phyloP scores from a whole-genome alignment of 35 echinoderm and acorn worm species.

The Ophioderma brevispina region DNA sequence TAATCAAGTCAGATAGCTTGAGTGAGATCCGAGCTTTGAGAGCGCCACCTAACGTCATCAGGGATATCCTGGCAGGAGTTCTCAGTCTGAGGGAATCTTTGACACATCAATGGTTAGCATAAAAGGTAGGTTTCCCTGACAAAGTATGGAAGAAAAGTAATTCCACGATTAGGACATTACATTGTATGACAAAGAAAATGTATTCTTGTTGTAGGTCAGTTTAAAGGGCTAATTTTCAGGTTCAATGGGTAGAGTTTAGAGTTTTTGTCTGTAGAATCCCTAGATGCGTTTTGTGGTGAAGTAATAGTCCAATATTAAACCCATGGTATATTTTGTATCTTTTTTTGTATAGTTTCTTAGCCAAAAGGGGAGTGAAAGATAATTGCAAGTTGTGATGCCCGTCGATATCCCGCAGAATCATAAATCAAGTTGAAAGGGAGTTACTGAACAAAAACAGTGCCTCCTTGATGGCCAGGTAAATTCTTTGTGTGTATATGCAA shows the following conservation, averaged over 20 bases:
- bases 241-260: no score
- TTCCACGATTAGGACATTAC: no score
- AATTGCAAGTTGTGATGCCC: slow-evolving; percentile 84
- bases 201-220: no score
- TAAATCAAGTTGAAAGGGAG: slow-evolving; percentile 68
- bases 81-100: slow-evolving; percentile 95
- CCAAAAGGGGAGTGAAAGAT: slow-evolving; percentile 92
- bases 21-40: slow-evolving; percentile 93
- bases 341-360: slow-evolving; percentile 68
- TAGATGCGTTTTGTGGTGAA: no score
- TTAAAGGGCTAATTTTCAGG: no score
- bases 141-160: no score
- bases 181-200: no score
- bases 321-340: no score
- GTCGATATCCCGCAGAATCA: slow-evolving; percentile 65
- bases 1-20: slow-evolving; percentile 88
- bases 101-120: slow-evolving; percentile 98
- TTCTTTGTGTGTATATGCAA: no score
- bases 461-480: slow-evolving; percentile 78
- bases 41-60: slow-evolving; percentile 86
- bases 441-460: slow-evolving; percentile 63
- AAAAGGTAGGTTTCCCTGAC: no score
- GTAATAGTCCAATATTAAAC: no score
- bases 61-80: slow-evolving; percentile 94
- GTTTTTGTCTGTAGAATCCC: no score